Conservation (phyloP, 2,888 invertebrate species). For the Drosophila nigricruria region DNA sequence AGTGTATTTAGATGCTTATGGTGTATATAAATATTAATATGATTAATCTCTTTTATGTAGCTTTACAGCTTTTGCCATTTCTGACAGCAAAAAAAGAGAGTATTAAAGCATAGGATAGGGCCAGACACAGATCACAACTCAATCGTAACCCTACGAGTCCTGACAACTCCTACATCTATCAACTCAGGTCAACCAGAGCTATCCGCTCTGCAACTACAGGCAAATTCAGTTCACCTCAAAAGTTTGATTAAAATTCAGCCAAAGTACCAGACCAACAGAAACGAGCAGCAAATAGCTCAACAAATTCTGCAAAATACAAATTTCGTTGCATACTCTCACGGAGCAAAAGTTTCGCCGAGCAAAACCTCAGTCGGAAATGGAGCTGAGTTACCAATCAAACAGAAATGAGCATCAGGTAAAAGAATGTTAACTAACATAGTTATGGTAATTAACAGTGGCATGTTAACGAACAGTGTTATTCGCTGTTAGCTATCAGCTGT, state of each 20-base stretch:
- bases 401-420: not conserved
- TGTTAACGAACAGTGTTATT: not conserved
- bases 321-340: not conserved
- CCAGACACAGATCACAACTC: not conserved
- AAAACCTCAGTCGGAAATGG: not conserved
- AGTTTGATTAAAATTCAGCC: not conserved
- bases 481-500: not conserved
- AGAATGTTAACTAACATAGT: not conserved
- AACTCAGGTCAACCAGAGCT: not conserved
- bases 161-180: not conserved
- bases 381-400: not conserved
- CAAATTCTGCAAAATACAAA: not conserved
- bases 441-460: not conserved
- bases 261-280: conserved; percentile 1
- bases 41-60: not conserved
- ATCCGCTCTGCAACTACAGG: not conserved
- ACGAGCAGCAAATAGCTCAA: not conserved
- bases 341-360: not conserved
- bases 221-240: not conserved
- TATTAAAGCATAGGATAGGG: not conserved
- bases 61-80: not conserved
- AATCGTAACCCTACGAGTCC: not conserved
- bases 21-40: not conserved
- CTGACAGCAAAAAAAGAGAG: not conserved
- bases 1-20: not conserved